phyloP scores from a whole-genome alignment of 2,797 vertebrate genomes.

The Sciaenops ocellatus region DNA sequence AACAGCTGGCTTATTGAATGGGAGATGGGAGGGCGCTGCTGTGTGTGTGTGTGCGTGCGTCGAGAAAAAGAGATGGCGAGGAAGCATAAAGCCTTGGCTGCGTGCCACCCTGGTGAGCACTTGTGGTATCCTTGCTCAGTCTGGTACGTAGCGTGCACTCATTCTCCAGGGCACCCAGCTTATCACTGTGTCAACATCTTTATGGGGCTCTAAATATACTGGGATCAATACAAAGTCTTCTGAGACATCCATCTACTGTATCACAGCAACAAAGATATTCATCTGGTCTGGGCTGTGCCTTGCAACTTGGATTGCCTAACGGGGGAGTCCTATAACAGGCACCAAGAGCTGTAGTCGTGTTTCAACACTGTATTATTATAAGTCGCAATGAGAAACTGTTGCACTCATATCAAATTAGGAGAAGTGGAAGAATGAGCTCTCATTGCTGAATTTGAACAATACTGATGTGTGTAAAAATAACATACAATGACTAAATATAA shows the following conservation, averaged over 20 bases:
- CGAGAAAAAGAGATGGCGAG: conserved; percentile 60
- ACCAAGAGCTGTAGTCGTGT: conserved; percentile 33
- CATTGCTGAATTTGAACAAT: background rate
- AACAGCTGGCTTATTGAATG: conserved; percentile 86
- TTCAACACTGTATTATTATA: conserved; percentile 19
- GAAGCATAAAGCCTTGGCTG: conserved; percentile 67
- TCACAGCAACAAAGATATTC: conserved; percentile 72
- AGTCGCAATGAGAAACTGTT: background rate
- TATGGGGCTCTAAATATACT: conserved; percentile 81
- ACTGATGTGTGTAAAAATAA: background rate
- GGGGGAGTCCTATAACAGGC: conserved; percentile 23
- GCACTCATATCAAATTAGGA: conserved; percentile 6
- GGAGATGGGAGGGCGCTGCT: conserved; percentile 68
- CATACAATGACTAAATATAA: background rate
- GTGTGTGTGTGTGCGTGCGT: conserved; percentile 16
- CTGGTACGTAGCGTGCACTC: conserved; percentile 50
- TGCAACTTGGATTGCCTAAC: conserved; percentile 45
- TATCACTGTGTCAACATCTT: conserved; percentile 81
- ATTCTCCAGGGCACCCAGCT: conserved; percentile 71
- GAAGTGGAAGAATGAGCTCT: conserved; percentile 3
- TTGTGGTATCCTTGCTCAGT: conserved; percentile 60
- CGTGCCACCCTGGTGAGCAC: conserved; percentile 64
- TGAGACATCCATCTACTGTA: conserved; percentile 76
- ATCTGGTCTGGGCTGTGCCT: conserved; percentile 42
- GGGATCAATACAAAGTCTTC: conserved; percentile 76